phyloP scores from a whole-genome alignment of 2,888 invertebrate genomes.

The Euspilapteryx auroguttella region DNA sequence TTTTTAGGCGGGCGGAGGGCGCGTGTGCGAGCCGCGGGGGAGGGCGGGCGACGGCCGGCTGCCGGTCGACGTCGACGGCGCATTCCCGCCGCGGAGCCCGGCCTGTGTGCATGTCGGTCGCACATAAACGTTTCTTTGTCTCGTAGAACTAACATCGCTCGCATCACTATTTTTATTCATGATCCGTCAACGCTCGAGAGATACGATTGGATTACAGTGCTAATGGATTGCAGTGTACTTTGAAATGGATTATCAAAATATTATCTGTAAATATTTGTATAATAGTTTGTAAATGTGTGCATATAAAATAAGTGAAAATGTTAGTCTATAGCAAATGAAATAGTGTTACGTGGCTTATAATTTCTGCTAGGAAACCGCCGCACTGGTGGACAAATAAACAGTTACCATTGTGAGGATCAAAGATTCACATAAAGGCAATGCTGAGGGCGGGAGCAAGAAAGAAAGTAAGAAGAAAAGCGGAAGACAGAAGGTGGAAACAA shows the following conservation, averaged over 20 bases:
- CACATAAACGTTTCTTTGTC: conserved; percentile 26
- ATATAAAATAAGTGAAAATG: too few relatives aligned
- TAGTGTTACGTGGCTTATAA: too few relatives aligned
- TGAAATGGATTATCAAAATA: not conserved
- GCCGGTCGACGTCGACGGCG: conserved; percentile 14
- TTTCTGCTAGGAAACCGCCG: too few relatives aligned
- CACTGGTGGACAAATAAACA: too few relatives aligned
- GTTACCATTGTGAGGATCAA: conserved; percentile 71
- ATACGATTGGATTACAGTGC: conserved; percentile 45
- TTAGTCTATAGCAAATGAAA: too few relatives aligned
- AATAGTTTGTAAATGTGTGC: too few relatives aligned
- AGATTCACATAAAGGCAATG: conserved; percentile 64
- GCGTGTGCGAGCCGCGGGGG: conserved; percentile 23
- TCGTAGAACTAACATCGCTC: conserved; percentile 23
- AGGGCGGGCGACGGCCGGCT: conserved; percentile 13
- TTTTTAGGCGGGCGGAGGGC: conserved; percentile 31
- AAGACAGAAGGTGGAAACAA: conserved; percentile 59
- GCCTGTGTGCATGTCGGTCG: conserved; percentile 19
- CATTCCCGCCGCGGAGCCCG: conserved; percentile 40
- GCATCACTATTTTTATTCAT: conserved; percentile 38
- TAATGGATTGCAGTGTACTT: conserved; percentile 49
- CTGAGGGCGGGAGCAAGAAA: conserved; percentile 62
- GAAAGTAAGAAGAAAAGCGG: conserved; percentile 65
- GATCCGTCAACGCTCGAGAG: conserved; percentile 13
- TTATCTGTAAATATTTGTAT: too few relatives aligned